phyloP scores from a whole-genome alignment of 2,797 vertebrate species.

The Serranus cabrilla region DNA sequence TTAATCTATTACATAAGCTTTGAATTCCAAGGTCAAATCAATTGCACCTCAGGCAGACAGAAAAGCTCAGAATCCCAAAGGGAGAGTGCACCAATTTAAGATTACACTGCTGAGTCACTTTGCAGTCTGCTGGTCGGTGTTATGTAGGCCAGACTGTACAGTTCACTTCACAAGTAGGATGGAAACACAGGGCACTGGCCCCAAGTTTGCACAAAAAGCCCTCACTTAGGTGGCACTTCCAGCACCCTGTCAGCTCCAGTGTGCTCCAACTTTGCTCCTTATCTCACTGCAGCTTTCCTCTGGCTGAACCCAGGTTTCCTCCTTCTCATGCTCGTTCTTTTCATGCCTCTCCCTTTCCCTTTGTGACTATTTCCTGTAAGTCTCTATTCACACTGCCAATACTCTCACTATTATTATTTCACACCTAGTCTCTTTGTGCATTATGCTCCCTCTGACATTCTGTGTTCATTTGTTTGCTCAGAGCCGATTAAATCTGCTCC shows the following conservation, averaged over 20 bases:
- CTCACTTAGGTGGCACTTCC: constrained; percentile 76
- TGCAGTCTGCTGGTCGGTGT: constrained; percentile 29
- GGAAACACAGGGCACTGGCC: constrained; percentile 77
- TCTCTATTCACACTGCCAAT: not conserved
- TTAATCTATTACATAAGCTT: constrained; percentile 3
- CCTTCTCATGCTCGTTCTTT: not conserved
- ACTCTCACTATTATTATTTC: constrained; percentile 30
- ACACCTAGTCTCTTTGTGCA: constrained; percentile 6
- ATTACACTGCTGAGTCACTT: constrained; percentile 26
- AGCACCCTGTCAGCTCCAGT: constrained; percentile 44
- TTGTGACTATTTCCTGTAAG: constrained; percentile 20
- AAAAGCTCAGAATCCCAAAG: not conserved
- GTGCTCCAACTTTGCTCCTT: constrained; percentile 39
- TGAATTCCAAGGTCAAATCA: not conserved
- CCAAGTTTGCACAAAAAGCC: constrained; percentile 64
- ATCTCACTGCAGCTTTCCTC: constrained; percentile 35
- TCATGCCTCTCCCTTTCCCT: constrained; percentile 1
- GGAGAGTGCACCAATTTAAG: constrained; percentile 14
- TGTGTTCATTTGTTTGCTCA: constrained; percentile 21
- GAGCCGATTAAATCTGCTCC: constrained; percentile 6
- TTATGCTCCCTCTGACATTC: not conserved
- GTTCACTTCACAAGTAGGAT: constrained; percentile 80
- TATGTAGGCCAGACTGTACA: constrained; percentile 66
- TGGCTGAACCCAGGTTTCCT: constrained; percentile 17
- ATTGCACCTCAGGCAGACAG: not conserved